phyloP scores from a whole-genome alignment of 2,888 invertebrate species.

The Nomada ferruginata region DNA sequence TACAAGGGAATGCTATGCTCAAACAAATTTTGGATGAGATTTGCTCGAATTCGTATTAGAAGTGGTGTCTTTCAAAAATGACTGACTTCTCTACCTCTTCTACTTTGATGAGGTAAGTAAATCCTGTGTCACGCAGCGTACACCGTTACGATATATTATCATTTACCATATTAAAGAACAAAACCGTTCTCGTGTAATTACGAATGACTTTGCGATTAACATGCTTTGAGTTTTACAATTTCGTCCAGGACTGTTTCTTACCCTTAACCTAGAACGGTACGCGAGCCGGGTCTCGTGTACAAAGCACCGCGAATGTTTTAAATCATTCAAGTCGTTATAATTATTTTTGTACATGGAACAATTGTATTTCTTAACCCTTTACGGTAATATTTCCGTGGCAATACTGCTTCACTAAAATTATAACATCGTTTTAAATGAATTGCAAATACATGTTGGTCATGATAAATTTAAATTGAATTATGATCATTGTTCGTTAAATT shows the following conservation, averaged over 20 bases:
- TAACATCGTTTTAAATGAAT: not conserved
- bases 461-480: conserved; percentile 18
- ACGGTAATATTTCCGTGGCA: not conserved
- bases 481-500: not conserved
- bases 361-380: not conserved
- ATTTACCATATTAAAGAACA: not conserved
- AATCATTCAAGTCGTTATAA: not conserved
- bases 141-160: not conserved
- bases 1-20: conserved; percentile 78
- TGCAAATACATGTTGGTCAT: not conserved
- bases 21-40: conserved; percentile 76
- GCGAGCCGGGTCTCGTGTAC: conserved; percentile 23
- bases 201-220: not conserved
- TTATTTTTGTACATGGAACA: not conserved
- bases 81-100: conserved; percentile 79
- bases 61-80: conserved; percentile 80
- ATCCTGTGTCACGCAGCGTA: not conserved
- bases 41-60: conserved; percentile 72
- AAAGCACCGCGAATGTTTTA: no score
- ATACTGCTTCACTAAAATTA: not conserved
- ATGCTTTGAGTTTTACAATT: not conserved
- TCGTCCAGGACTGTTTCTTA: not conserved
- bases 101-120: conserved; percentile 79
- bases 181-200: conserved; percentile 1
- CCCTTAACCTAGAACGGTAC: conserved; percentile 41